Conservation (phyloP, 2,113 vertebrate species). For the Bolborhynchus lineola region DNA sequence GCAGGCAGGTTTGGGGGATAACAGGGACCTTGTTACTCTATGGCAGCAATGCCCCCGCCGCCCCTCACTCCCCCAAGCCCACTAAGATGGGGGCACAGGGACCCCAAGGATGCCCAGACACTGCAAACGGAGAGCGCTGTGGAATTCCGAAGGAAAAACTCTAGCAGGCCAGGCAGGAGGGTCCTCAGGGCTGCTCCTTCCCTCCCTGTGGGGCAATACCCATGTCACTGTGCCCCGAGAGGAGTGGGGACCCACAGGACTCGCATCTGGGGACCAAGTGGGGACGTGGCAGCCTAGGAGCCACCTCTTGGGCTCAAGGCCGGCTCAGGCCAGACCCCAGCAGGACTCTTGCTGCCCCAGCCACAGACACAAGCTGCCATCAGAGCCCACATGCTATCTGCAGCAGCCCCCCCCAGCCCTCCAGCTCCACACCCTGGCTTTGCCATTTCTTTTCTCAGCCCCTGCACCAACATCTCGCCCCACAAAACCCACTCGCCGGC, state of each 20-base stretch:
- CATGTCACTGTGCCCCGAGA: rapidly evolving
- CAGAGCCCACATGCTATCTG: neutral
- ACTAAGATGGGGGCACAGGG: rapidly evolving
- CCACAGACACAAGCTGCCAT: neutral
- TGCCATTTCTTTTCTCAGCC: neutral
- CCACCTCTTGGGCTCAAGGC: rapidly evolving
- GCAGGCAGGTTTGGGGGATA: neutral
- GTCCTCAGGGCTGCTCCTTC: neutral
- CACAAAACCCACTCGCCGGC: neutral
- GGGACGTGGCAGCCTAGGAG: neutral
- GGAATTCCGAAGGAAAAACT: neutral
- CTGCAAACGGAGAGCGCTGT: neutral
- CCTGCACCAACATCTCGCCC: neutral
- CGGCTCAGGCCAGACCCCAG: neutral
- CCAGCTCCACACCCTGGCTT: neutral
- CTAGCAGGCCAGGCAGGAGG: neutral
- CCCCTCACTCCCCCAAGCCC: neutral
- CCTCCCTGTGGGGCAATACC: rapidly evolving
- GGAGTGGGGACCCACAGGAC: neutral
- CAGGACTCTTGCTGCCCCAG: rapidly evolving
- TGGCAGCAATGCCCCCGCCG: rapidly evolving
- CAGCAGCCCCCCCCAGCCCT: neutral
- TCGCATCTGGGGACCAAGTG: rapidly evolving
- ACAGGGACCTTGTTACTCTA: neutral
- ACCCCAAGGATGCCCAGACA: neutral